Base-by-base conservation (phyloP, 2,888 invertebrate genomes). In the Dasysyrphus tricinctus region DNA sequence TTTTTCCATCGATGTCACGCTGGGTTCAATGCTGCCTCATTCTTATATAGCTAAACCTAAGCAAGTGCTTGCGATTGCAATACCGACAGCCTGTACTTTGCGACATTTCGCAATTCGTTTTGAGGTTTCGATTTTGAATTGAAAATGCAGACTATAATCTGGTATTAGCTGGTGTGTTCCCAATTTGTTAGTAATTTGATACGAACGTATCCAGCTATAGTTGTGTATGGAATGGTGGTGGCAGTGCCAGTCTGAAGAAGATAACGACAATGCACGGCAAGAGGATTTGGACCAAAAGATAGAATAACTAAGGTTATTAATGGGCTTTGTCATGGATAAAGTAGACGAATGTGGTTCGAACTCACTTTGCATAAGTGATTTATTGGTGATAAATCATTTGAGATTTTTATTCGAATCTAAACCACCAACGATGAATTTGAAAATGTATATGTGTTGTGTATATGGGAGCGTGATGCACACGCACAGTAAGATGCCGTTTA, bases 151-250 rank as follows among this genome's bases (percentile, higher is more conserved):
- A 37, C 70, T 69, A n/a, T 73, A 72, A 82, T 82, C 77, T 67
- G 57, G 47, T 79, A 74, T 49, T 44, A 70, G 56, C 61, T 56
- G 54, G 54, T 79, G 70, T 79, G 74, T 69, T 70, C 74, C 57
- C 79, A 79, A 83, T 79, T 70, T 70, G 79, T 63, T 75, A 47
- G 79, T 79, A 75, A 83, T 37, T 44, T 19, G 51, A 83, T 83
- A 69, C 19, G 44, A 24, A 32, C 29, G 51, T 44, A 67, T 32
- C 37, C 59, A 56, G 37, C 61, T 63, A n/a, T n/a, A 3, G 16
- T 42, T 49, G 19, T 56, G 47, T 7, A 29, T 19, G 12, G 32
- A 32, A 5, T 56, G 47, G 61, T 54, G 57, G 39, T 44, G 42
- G 16, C 32, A 11, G 6, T 61, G 14, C 24, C 19, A 14, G 29